phyloP scores from a whole-genome alignment of 2,797 vertebrate species.

The Notoglanidium macrostoma region DNA sequence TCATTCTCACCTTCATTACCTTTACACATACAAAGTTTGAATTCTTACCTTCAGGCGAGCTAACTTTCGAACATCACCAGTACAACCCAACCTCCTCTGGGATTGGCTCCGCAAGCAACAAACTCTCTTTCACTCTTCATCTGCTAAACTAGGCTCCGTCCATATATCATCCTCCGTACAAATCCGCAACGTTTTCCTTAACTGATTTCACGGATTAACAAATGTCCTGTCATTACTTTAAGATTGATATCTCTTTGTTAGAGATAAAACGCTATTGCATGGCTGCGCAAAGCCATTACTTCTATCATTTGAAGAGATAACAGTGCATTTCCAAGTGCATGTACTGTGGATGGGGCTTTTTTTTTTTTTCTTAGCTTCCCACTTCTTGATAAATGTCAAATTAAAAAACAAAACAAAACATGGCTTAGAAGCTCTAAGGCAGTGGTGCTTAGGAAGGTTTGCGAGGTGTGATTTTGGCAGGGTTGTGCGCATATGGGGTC shows the following conservation, averaged over 20 bases:
- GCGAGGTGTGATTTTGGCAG: constrained; percentile 24
- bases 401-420: constrained; percentile 4
- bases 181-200: constrained; percentile 44
- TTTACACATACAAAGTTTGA: constrained; percentile 40
- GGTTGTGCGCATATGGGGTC: constrained; percentile 16
- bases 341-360: background rate
- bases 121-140: constrained; percentile 34
- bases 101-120: constrained; percentile 28
- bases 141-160: constrained; percentile 11
- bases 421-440: constrained; percentile 27
- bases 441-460: constrained; percentile 30
- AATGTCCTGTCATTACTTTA: constrained; percentile 49
- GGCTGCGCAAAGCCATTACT: constrained; percentile 53
- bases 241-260: constrained; percentile 47
- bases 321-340: constrained; percentile 18
- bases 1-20: constrained; percentile 9
- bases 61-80: constrained; percentile 40
- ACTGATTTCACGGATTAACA: constrained; percentile 49
- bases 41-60: constrained; percentile 39
- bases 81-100: constrained; percentile 29
- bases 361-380: background rate
- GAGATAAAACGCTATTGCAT: constrained; percentile 43
- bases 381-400: constrained; percentile 40
- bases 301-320: constrained; percentile 45
- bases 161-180: constrained; percentile 37